These are phyloP conservation scores for Hoplodrina blanda DNA, from an alignment of 2,888 invertebrate species.

Conservation along the genomic window DNA sequence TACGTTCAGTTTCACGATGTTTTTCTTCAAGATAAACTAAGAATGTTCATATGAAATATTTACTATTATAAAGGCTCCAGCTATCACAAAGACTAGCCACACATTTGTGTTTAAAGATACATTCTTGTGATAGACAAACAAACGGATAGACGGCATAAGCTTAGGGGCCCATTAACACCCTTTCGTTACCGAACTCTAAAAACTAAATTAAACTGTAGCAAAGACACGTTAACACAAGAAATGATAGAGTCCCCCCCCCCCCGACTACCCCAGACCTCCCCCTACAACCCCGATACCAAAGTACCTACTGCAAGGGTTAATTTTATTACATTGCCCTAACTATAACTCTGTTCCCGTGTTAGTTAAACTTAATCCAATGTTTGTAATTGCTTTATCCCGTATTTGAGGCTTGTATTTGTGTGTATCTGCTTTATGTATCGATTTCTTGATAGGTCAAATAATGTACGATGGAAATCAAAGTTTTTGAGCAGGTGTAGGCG, in stretches of 20 bases:
- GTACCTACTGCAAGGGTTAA: conserved; percentile 60
- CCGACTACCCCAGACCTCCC: background rate
- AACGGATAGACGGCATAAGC: background rate
- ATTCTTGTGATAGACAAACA: background rate
- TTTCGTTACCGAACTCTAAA: background rate
- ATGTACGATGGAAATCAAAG: background rate
- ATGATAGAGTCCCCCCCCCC: conserved; percentile 21
- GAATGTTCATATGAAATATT: background rate
- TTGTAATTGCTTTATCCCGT: conserved; percentile 60
- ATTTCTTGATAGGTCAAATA: conserved; percentile 17
- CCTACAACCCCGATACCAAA: conserved; percentile 9
- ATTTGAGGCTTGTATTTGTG: conserved; percentile 32
- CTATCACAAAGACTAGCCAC: background rate
- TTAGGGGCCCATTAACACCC: background rate
- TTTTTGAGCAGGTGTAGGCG: background rate
- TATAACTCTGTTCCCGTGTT: conserved; percentile 59
- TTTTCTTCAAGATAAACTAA: too few species aligned
- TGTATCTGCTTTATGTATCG: conserved; percentile 38
- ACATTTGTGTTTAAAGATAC: background rate
- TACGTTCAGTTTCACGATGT: too few species aligned
- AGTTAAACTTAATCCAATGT: conserved; percentile 62
- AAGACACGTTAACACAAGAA: conserved; percentile 34
- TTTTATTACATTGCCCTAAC: conserved; percentile 60
- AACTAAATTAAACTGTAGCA: conserved; percentile 13
- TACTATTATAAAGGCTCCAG: background rate